Percentiles rank a stretch among this genome's conserved stretches.
These are phyloP conservation scores for Troides helena DNA, from an alignment of 2,888 invertebrate species.

Conservation along the genomic window DNA sequence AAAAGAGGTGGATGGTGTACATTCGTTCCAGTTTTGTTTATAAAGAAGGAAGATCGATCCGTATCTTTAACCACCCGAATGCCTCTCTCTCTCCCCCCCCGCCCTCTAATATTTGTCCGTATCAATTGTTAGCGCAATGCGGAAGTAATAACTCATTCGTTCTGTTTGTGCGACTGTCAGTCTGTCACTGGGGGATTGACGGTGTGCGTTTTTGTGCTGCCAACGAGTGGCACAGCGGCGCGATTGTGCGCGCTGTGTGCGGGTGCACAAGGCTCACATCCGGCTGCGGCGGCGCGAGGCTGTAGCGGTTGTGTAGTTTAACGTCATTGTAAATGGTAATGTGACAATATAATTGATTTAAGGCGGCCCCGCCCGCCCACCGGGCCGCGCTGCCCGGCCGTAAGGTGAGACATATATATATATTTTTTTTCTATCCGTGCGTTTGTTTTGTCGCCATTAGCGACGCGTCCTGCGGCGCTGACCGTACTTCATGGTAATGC, in stretches of 20 bases:
- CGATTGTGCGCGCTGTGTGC: constrained; percentile 5
- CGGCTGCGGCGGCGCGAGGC: constrained; percentile 4
- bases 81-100: background rate
- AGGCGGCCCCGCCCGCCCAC: constrained; percentile 39
- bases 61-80: constrained; percentile 27
- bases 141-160: constrained; percentile 52
- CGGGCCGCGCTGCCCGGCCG: constrained; percentile 9
- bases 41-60: constrained; percentile 1
- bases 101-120: constrained; percentile 32
- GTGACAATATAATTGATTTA: constrained; percentile 44
- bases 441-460: constrained; percentile 19
- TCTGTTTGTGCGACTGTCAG: constrained; percentile 44
- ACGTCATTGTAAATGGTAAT: constrained; percentile 39
- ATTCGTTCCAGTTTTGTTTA: no score
- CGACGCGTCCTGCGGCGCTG: constrained; percentile 22
- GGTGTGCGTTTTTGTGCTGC: constrained; percentile 39
- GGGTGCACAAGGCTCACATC: constrained; percentile 9
- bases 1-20: no score
- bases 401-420: background rate
- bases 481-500: constrained; percentile 6
- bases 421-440: constrained; percentile 6
- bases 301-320: constrained; percentile 34
- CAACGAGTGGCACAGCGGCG: constrained; percentile 11
- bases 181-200: constrained; percentile 35
- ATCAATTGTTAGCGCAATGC: constrained; percentile 35